These are phyloP conservation scores for Acrobasis repandana DNA, from an alignment of 2,888 invertebrate genomes.

Conservation along the genomic window DNA sequence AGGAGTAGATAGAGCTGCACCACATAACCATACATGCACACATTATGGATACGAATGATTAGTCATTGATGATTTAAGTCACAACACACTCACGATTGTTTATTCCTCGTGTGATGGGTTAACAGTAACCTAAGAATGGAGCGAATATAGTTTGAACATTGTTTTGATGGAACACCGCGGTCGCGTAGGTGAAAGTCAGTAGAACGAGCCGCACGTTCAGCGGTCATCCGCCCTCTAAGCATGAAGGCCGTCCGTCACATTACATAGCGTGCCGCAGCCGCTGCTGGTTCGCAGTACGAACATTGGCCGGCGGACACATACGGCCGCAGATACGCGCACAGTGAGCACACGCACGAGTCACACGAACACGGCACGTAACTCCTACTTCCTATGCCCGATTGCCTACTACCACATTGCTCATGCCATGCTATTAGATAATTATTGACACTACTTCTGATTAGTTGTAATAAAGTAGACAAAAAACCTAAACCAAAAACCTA, in stretches of 20 bases:
- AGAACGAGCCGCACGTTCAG: conserved; percentile 47
- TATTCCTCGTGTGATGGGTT: neutral
- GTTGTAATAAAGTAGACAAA: too few species aligned
- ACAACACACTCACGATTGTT: conserved; percentile 10
- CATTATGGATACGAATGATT: conserved; percentile 44
- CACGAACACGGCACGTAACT: neutral
- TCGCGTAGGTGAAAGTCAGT: conserved; percentile 66
- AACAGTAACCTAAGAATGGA: conserved; percentile 31
- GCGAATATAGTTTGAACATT: conserved; percentile 39
- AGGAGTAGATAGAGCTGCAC: conserved; percentile 38
- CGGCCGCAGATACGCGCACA: neutral
- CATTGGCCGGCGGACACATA: neutral
- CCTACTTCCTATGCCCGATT: too few species aligned
- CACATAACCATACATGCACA: conserved; percentile 47
- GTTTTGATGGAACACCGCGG: conserved; percentile 54
- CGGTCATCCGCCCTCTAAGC: conserved; percentile 71
- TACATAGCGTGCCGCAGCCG: conserved; percentile 26
- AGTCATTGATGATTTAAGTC: conserved; percentile 6
- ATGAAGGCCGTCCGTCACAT: conserved; percentile 61
- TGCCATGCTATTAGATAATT: too few species aligned
- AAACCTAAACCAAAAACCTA: too few species aligned
- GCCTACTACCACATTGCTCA: too few species aligned
- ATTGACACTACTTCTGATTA: too few species aligned
- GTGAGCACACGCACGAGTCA: neutral
- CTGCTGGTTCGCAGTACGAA: neutral